Evolutionary conservation across 2,888 invertebrate species (phyloP), one percentile per base, ranked within the genome.

Genomic region (Liposcelis brunnea): DNA sequence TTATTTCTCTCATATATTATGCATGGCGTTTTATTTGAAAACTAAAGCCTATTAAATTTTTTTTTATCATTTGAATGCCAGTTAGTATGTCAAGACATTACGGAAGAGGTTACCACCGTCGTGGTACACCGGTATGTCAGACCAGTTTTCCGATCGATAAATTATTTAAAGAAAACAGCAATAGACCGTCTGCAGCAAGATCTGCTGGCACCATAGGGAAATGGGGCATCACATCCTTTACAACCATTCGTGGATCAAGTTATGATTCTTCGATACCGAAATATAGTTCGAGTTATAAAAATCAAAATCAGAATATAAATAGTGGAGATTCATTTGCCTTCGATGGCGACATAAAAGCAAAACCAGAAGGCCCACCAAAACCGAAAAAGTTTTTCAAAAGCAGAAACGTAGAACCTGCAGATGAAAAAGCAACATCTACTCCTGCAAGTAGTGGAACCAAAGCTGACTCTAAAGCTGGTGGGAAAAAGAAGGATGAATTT

Each of bases 151-250:
- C 75, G 54, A 77, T 77, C 59, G 77, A 76, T 57, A 73, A 70
- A 55, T 61, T 73, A 49, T 69, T 75, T 55, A 69, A 83, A 61
- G 78, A 80, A 58, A 85, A 84, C 61, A 83, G 80, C 60, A 89
- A 86, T 62, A 80, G 82, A 56, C 89, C 89, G 7, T 78, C 85
- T 44, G 87, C 87, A 46, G 83, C 89, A 44, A 78, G 86, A 53
- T 87, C 89, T 26, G 83, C 89, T 53, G 90, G 89, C 51, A 86
- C 85, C 31, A 81, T 90, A 53, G 90, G 90, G 54, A 85, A 89
- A 70, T 91, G 90, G 89, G 90, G 90, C 54, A 85, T 86, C 62
- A 89, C 89, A 57, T 87, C 89, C 51, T 90, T 89, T 64, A 90
- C 90, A 18, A 89, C 89, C 2, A 81, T 89, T 50, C 72, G 90